These are phyloP conservation scores for Allygus modestus DNA, from an alignment of 2,888 invertebrate species.

Conservation along the genomic window DNA sequence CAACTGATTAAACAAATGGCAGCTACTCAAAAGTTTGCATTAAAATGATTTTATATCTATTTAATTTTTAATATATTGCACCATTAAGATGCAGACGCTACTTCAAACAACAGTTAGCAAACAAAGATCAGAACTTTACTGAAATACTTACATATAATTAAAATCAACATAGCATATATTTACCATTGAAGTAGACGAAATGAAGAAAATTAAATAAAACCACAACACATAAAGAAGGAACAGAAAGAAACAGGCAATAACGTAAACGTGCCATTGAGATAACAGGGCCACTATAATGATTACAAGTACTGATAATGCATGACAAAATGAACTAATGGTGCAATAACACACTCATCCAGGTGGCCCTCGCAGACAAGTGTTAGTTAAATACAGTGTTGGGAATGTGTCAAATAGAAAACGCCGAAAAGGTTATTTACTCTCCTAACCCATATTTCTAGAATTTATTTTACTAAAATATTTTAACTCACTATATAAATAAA, in stretches of 20 bases:
- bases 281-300: conserved; percentile 12
- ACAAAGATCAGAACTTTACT: no score
- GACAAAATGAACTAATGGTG: not conserved
- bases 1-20: no score
- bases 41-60: no score
- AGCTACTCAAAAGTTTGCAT: no score
- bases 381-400: no score
- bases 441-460: no score
- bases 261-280: conserved; percentile 31
- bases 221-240: not conserved
- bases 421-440: no score
- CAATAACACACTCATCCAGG: not conserved
- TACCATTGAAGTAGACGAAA: conserved; percentile 15
- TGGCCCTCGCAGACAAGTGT: no score
- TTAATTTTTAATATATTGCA: no score
- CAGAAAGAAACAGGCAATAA: conserved; percentile 8
- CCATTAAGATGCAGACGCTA: no score
- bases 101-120: no score
- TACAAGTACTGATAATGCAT: not conserved
- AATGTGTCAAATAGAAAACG: no score
- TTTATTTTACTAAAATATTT: not conserved
- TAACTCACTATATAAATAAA: not conserved
- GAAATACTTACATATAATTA: not conserved
- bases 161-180: conserved; percentile 13
- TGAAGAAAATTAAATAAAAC: not conserved